Percentiles rank a stretch among this genome's conserved stretches.
Conservation (phyloP, 2,888 invertebrate genomes). For the Dicyrtomina minuta region DNA sequence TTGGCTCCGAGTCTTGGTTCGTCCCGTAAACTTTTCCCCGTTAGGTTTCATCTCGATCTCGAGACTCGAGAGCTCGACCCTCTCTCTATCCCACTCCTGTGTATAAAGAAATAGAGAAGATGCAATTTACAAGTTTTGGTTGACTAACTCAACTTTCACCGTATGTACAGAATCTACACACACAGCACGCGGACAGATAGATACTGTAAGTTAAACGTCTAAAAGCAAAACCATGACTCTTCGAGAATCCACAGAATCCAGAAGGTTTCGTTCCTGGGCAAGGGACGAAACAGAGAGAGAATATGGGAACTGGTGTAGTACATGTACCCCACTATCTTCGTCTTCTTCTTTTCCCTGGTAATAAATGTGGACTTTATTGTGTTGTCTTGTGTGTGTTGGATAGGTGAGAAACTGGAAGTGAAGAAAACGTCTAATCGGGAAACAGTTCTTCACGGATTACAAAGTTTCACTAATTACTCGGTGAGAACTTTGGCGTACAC, state of each 20-base stretch:
- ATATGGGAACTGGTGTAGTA: no score
- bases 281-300: no score
- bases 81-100: background rate
- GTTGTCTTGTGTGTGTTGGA: background rate
- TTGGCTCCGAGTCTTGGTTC: background rate
- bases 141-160: slow-evolving; percentile 3
- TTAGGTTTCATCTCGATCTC: background rate
- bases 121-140: slow-evolving; percentile 22
- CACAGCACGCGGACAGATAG: background rate
- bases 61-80: no score
- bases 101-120: slow-evolving; percentile 3
- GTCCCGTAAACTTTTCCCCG: background rate
- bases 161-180: background rate
- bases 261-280: no score
- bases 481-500: slow-evolving; percentile 59
- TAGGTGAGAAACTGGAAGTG: slow-evolving; percentile 50
- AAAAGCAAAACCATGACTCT: background rate
- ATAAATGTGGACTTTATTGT: no score
- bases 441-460: slow-evolving; percentile 55
- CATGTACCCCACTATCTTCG: background rate
- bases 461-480: slow-evolving; percentile 60
- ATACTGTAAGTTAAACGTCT: background rate
- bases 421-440: slow-evolving; percentile 53
- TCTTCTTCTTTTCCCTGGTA: background rate
- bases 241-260: no score